phyloP scores from a whole-genome alignment of 2,888 invertebrate species.

The Caenorhabditis drosophilae region DNA sequence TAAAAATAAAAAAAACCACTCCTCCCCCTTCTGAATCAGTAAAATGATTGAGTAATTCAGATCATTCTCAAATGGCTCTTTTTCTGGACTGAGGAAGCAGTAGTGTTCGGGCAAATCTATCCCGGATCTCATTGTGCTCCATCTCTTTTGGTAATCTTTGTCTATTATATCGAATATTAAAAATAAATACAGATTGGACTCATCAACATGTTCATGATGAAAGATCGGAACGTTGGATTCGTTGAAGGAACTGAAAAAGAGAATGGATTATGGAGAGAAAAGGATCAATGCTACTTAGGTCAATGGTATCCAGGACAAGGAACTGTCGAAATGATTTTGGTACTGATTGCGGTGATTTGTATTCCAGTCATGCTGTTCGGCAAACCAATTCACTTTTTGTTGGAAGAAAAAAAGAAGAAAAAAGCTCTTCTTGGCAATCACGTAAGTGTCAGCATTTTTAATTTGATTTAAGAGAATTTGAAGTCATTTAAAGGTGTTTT shows the following conservation, averaged over 20 bases:
- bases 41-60: slow-evolving; percentile 80
- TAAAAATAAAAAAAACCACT: slow-evolving; percentile 76
- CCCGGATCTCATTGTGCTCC: slow-evolving; percentile 67
- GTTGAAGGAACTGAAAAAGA: slow-evolving; percentile 24
- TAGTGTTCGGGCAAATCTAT: slow-evolving; percentile 59
- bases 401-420: slow-evolving; percentile 64
- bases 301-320: slow-evolving; percentile 70
- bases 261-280: slow-evolving; percentile 26
- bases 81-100: slow-evolving; percentile 34
- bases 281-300: slow-evolving; percentile 55
- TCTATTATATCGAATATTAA: too few relatives aligned
- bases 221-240: slow-evolving; percentile 42
- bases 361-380: slow-evolving; percentile 69
- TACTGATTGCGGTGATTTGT: slow-evolving; percentile 68
- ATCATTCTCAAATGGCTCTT: slow-evolving; percentile 92
- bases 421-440: slow-evolving; percentile 58
- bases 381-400: slow-evolving; percentile 64
- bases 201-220: slow-evolving; percentile 65
- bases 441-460: slow-evolving; percentile 36
- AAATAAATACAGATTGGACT: too few relatives aligned
- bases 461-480: too few relatives aligned
- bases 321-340: slow-evolving; percentile 69
- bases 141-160: slow-evolving; percentile 57
- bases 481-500: too few relatives aligned
- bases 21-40: slow-evolving; percentile 83